Conservation (phyloP, 2,113 vertebrate species). For the Bucco capensis region DNA sequence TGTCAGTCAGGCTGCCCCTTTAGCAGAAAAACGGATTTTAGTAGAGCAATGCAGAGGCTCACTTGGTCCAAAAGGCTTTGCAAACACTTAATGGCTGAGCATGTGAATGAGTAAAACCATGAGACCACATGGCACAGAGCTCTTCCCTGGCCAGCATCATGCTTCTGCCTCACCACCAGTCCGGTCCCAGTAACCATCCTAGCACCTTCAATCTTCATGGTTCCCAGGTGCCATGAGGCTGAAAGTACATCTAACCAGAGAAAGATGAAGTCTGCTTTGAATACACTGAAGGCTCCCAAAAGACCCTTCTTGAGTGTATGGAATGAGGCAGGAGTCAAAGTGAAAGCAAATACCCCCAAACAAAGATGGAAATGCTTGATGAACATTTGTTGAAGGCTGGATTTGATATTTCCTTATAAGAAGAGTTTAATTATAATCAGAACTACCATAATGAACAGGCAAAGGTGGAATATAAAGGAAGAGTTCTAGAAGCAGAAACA, state of each 20-base stretch:
- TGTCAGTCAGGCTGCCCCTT: background rate
- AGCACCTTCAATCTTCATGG: background rate
- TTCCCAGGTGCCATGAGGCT: background rate
- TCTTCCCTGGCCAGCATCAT: background rate
- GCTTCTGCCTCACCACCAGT: background rate
- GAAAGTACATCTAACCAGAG: background rate
- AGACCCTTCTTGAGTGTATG: background rate
- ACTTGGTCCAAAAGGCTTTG: background rate
- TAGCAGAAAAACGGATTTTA: background rate
- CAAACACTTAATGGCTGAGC: background rate
- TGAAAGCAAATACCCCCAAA: background rate
- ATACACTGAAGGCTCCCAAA: background rate
- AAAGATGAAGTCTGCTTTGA: background rate
- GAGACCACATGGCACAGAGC: no score
- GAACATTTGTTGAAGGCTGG: background rate
- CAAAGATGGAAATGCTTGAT: background rate
- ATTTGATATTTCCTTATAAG: background rate
- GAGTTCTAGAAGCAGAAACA: background rate
- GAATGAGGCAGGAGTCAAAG: background rate
- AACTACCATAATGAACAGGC: background rate
- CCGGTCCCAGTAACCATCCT: background rate
- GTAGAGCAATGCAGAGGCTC: background rate
- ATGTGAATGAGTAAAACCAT: background rate
- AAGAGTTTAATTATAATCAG: constrained; percentile 11
- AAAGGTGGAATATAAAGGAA: background rate